Base-by-base conservation (phyloP, 2,113 vertebrate species). In the Ochotona princeps region DNA sequence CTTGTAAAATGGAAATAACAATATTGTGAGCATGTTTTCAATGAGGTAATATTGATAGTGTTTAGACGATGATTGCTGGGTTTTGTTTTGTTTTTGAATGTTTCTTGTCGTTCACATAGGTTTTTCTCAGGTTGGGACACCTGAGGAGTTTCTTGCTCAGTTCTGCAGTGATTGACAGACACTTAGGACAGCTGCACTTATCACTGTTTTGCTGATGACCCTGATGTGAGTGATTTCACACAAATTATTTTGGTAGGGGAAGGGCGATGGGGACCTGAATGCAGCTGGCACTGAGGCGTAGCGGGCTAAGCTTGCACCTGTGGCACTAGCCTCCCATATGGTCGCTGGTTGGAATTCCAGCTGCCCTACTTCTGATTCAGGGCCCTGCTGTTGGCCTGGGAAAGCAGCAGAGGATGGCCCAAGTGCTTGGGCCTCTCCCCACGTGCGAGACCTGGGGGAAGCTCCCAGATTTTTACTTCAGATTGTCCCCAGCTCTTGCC, bases 1-100 rank as follows among this genome's bases (percentile, higher is more conserved):
- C 13, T 57, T 90, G 54, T 73, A 54, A 63, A 89, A 67, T 3
- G 30, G 30, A 95, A 89, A 30, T 88, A 51, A 75, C 51, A 74
- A 30, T 66, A 44, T 83, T 38, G 54, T 63, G 44, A 83, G 35
- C 78, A 86, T 10, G 6, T 44, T 78, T 93, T 18, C 51, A 44
- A 0, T 87, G 74, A 80, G 51, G 51, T 74, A 30, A 18, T 44
- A 18, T 57, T 66, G 14, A 14, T 44, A 51, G 20, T 32, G n/a
- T 32, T 78, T 54, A 83, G 30, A 87, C 83, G 82, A 67, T 15
- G 28, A 49, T 61, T 28, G 7, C 18, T 78, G 0, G 87, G 67
- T 8, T 65, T 44, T 44, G 38, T 32, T 67, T 38, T 38, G 4
- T 74, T 49, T 1, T 32, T 28, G 38, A 14, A 10, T 57, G 7